Conservation (phyloP, 2,888 invertebrate genomes). For the Eremobia ochroleuca region DNA sequence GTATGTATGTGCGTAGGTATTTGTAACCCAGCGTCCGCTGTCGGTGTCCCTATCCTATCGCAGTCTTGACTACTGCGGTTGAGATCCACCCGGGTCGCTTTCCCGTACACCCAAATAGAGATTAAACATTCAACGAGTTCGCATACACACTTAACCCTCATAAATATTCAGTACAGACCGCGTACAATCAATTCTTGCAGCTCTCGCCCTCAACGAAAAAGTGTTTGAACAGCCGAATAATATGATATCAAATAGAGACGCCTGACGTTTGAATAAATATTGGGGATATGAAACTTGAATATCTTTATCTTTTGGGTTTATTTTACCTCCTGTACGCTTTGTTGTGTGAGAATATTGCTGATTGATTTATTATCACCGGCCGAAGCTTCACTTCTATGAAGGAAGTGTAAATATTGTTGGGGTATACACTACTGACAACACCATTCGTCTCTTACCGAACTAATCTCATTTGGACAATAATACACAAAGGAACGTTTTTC, state of each 20-base stretch:
- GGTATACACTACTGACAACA: background rate
- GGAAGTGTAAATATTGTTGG: slow-evolving; percentile 28
- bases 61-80: slow-evolving; percentile 69
- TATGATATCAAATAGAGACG: slow-evolving; percentile 85
- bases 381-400: slow-evolving; percentile 24
- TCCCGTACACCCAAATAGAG: slow-evolving; percentile 82
- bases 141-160: slow-evolving; percentile 90
- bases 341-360: slow-evolving; percentile 62
- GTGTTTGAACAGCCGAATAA: slow-evolving; percentile 85
- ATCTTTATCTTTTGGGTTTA: slow-evolving; percentile 68
- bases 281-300: slow-evolving; percentile 74
- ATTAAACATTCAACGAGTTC: slow-evolving; percentile 91
- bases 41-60: slow-evolving; percentile 54
- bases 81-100: slow-evolving; percentile 67
- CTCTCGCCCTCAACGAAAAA: slow-evolving; percentile 82
- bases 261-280: slow-evolving; percentile 85
- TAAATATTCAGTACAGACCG: slow-evolving; percentile 89
- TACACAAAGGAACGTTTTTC: background rate
- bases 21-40: slow-evolving; percentile 33
- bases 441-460: background rate
- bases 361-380: slow-evolving; percentile 57
- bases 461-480: background rate
- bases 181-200: slow-evolving; percentile 89
- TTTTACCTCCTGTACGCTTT: slow-evolving; percentile 61
- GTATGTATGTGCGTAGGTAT: slow-evolving; percentile 22